Base-by-base conservation (phyloP, 2,797 vertebrate species). In the Neopelma chrysocephalum region DNA sequence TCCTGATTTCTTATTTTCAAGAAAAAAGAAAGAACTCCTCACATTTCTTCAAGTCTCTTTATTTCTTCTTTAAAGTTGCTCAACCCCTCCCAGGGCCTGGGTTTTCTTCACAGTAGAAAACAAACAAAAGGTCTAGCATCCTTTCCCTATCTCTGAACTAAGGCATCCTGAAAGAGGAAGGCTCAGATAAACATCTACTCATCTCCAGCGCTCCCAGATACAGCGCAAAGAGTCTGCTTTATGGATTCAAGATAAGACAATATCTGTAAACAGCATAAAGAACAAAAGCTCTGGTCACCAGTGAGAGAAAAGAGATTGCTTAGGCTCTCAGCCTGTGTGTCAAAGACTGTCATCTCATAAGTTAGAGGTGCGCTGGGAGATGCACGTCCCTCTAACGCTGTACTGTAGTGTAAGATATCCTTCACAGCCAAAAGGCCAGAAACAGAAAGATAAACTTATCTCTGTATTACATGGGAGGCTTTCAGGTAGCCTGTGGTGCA, bases 81-180 rank as follows among this genome's bases (percentile, higher is more conserved):
- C 34, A 93, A 56, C 13, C 27, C 45, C 27, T 71, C 29, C 21
- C 10, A 85, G 40, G 85, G 23, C 15, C 38, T 79, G 26, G 8
- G 51, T 32, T 71, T 81, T 78, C 45, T 75, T 47, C 15, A n/a
- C 12, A 34, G 38, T 27, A 61, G 54, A 75, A 93, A 90, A 81
- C 50, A 65, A 82, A 84, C 40, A 90, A 91, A 87, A 82, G 12
- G 17, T 51, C 73, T 60, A 76, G 29, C 21, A 40, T 90, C 61
- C 81, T 96, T 85, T 20, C 38, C 32, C 71, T 70, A 19, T 93
- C 89, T 94, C 60, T 73, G 25, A 73, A 22, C n/a, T 72, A 79
- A 78, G 79, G 70, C 70, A 82, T 84, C 66, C 77, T 94, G 70
- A 90, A 90, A 93, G 62, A 94, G 36, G 29, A 60, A 75, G 76